phyloP scores from a whole-genome alignment of 2,797 vertebrate genomes.

The Sebastes trivittatus region DNA sequence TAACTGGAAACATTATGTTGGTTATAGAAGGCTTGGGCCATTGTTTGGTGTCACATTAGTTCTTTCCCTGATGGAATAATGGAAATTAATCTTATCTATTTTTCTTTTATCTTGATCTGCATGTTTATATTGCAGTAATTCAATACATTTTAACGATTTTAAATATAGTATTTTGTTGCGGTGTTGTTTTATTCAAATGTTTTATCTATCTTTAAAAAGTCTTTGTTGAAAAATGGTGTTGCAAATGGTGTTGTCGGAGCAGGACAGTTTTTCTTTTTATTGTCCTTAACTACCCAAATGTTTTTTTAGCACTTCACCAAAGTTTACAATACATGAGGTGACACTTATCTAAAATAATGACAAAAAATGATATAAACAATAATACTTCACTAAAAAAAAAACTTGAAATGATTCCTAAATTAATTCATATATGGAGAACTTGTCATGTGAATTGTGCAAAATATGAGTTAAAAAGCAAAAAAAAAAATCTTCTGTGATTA shows the following conservation, averaged over 20 bases:
- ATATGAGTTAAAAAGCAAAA: neutral
- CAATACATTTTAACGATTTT: neutral
- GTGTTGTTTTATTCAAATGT: neutral
- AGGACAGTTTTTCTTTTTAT: no score
- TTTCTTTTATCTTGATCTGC: neutral
- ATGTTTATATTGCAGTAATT: neutral
- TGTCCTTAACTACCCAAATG: no score
- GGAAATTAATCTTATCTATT: neutral
- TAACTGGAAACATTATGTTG: neutral
- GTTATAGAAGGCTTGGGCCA: neutral
- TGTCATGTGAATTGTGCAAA: neutral
- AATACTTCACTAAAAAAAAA: neutral
- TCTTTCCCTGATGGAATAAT: neutral
- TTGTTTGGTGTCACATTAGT: neutral
- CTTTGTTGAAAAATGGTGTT: neutral
- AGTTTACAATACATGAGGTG: neutral
- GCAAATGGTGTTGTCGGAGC: neutral
- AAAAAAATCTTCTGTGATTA: neutral
- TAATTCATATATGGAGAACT: neutral
- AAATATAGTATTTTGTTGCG: no score
- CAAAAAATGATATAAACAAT: neutral
- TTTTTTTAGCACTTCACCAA: neutral
- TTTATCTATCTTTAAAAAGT: neutral
- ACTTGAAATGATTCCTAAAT: neutral
- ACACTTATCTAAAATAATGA: neutral